Evolutionary conservation across 2,888 invertebrate species (phyloP), one percentile per base, ranked within the genome.

Genomic region (Dinocampus coccinellae): DNA sequence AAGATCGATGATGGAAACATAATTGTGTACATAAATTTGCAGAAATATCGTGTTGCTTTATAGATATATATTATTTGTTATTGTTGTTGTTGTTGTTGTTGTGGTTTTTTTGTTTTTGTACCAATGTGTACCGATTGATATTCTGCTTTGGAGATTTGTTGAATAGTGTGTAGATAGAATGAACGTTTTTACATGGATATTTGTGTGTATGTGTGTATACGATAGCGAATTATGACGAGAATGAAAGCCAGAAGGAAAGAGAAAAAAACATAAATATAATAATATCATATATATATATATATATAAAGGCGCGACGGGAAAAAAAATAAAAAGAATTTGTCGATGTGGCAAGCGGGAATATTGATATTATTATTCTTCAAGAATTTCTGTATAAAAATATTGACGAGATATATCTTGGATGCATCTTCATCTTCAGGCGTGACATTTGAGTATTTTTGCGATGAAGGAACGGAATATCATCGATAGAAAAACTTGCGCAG

Each of bases 1-100:
- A 68, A 68, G 68, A 68, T 68, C 68, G 68, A 68, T 68, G 68
- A 52, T 57, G 58, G 58, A 67, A 55, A 34, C 55, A 52, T 63
- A 63, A 16, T n/a, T 47, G 47, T 47, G 16, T 47, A 47, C 9
- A 47, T 3, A 47, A 58, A 58, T 11, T 29, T 58, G 58, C n/a
- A n/a, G 13, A n/a, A n/a, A 47, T 47, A n/a, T 47, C 16, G 16
- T 16, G 16, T 16, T 16, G 47, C 47, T 47, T 47, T 16, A 47
- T 47, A 47, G 52, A 10, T 2, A 11, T 36, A n/a, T n/a, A n/a
- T n/a, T n/a, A n/a, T n/a, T n/a, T n/a, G n/a, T n/a, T n/a, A n/a
- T n/a, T n/a, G n/a, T n/a, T n/a, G n/a, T n/a, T n/a, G n/a, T n/a
- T n/a, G n/a, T n/a, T n/a, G n/a, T n/a, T n/a, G n/a, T n/a, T n/a